Percentiles rank a stretch among this genome's conserved stretches.
Evolutionary conservation across 2,113 vertebrate species (phyloP).

Genomic region (Rattus norvegicus): GRCr8 NC_086021.1:113255001-113255500

Average conservation of each 20-base stretch:
- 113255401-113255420: not conserved
- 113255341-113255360: not conserved
- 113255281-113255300: no score
- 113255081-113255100: no score
- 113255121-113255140: no score
- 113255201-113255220: not conserved
- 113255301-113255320: not conserved
- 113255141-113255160: no score
- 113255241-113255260: not conserved
- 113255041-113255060: not conserved
- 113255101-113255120: no score
- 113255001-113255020: not conserved
- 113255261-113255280: no score
- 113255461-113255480: not conserved
- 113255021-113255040: not conserved
- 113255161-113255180: no score
- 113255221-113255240: not conserved
- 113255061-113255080: not conserved
- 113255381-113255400: not conserved
- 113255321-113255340: not conserved
- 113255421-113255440: not conserved
- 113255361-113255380: no score
- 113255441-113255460: not conserved
- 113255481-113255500: not conserved
- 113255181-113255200: no score